These are phyloP conservation scores for Euborellia annulipes DNA, from an alignment of 1,140 invertebrate species.

Conservation along the genomic window DNA sequence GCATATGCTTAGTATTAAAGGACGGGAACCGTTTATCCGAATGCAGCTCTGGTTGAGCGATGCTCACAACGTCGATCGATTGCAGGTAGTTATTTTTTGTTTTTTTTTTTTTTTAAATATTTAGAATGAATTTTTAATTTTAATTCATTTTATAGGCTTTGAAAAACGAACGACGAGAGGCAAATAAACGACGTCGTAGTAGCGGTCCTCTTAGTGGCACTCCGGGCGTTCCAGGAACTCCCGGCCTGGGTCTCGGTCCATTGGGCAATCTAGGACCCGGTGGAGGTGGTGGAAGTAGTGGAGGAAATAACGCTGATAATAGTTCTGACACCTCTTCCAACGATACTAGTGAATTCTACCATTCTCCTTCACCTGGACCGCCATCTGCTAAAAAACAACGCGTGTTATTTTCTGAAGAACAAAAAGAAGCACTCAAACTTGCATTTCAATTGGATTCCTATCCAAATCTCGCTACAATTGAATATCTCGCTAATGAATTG, in stretches of 20 bases:
- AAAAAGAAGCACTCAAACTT: conserved; percentile 87
- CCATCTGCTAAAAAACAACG: conserved; percentile 78
- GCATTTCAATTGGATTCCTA: conserved; percentile 93
- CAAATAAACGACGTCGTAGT: conserved; percentile 69
- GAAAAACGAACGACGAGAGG: conserved; percentile 79
- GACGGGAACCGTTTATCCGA: conserved; percentile 91
- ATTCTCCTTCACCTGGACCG: conserved; percentile 58
- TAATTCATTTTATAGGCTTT: conserved; percentile 34
- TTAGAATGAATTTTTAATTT: too few species aligned
- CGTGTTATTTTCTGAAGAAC: conserved; percentile 92
- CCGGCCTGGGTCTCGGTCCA: conserved; percentile 1
- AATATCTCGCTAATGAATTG: conserved; percentile 82
- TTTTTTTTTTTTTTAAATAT: too few species aligned
- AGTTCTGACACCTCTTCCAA: conserved; percentile 73
- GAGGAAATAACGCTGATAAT: conserved; percentile 54
- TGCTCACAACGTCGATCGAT: conserved; percentile 76
- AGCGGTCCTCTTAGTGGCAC: conserved; percentile 36
- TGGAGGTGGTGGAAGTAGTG: conserved; percentile 13
- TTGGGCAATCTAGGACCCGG: too few species aligned
- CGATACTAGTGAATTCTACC: conserved; percentile 77
- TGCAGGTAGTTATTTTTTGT: conserved; percentile 31
- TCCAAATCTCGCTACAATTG: conserved; percentile 87
- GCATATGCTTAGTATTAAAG: conserved; percentile 98
- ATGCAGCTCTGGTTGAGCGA: conserved; percentile 97
- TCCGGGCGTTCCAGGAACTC: conserved; percentile 9